Evolutionary conservation across 2,113 vertebrate species (phyloP), one percentile per base, ranked within the genome.

Genomic region (Solenodon paradoxus): DNA sequence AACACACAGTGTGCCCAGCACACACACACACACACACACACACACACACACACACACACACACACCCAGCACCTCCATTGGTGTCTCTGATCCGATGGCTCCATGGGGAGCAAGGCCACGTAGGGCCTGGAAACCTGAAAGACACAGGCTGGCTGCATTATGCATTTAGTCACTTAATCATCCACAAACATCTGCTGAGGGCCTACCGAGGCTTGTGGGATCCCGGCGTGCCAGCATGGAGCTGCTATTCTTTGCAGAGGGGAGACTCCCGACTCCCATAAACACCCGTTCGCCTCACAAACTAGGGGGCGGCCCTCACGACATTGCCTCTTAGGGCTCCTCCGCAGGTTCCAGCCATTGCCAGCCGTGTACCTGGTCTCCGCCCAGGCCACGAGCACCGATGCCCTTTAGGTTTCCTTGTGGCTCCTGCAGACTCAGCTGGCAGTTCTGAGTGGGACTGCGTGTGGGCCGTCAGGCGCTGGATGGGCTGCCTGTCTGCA

Each of bases 331-430:
- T 47, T 1, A 3, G 42, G 40, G 30, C 22, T 74, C 68, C 35
- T 74, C 17, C 2, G 16, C 0, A 1, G 26, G 26, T 30, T 32
- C n/a, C 55, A 13, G 38, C 11, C 35, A 2, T 2, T 17, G 4
- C 17, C 53, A 19, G 53, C 15, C 3, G 24, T 0, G n/a, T 53
- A 32, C 24, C 49, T 8, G n/a, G n/a, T n/a, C n/a, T n/a, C n/a
- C n/a, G n/a, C n/a, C n/a, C n/a, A n/a, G n/a, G n/a, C n/a, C n/a
- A n/a, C n/a, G n/a, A n/a, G n/a, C n/a, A n/a, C n/a, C n/a, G n/a
- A n/a, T n/a, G n/a, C n/a, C n/a, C n/a, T n/a, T n/a, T n/a, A n/a
- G 51, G 26, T 1, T 66, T 35, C 32, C 47, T 19, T 0, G 0
- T 1, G n/a, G 63, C 32, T n/a, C 68, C 78, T 15, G 45, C n/a